Percentiles rank a stretch among this genome's conserved stretches.
Conservation (phyloP, 2,113 vertebrate species). For the Melanerpes aurifrons region DNA sequence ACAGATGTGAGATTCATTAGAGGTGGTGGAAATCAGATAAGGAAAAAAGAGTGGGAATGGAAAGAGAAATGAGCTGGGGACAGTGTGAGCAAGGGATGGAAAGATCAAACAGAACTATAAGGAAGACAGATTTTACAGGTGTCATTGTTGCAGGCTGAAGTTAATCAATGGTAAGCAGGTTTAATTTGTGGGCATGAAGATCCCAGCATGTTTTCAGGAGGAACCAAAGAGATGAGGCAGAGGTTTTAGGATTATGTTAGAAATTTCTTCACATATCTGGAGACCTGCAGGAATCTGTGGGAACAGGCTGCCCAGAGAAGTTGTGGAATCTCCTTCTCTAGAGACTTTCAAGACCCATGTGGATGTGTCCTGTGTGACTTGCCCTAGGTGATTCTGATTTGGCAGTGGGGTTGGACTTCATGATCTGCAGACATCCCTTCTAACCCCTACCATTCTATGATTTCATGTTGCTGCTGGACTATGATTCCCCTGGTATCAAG, state of each 20-base stretch:
- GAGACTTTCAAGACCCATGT: too few species aligned
- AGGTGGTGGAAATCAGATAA: neutral
- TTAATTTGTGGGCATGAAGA: neutral
- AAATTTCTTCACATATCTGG: neutral
- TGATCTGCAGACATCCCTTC: too few species aligned
- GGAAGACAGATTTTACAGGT: neutral
- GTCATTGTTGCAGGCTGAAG: neutral
- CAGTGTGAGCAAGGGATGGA: neutral
- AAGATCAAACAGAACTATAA: neutral
- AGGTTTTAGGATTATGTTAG: neutral
- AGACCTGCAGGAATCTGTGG: neutral
- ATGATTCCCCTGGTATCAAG: rapidly evolving
- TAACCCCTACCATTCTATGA: too few species aligned
- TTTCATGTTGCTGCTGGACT: neutral
- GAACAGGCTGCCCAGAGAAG: neutral
- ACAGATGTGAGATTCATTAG: neutral
- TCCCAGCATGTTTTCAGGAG: neutral
- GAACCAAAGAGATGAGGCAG: neutral
- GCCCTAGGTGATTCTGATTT: too few species aligned
- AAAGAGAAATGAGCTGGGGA: neutral
- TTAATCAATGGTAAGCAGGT: neutral
- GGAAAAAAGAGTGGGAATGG: neutral
- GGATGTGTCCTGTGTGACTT: too few species aligned
- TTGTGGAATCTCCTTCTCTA: too few species aligned
- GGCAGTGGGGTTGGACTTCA: too few species aligned